These are phyloP conservation scores for Scalopus aquaticus DNA, from an alignment of 2,113 vertebrate species.

Conservation along the genomic window DNA sequence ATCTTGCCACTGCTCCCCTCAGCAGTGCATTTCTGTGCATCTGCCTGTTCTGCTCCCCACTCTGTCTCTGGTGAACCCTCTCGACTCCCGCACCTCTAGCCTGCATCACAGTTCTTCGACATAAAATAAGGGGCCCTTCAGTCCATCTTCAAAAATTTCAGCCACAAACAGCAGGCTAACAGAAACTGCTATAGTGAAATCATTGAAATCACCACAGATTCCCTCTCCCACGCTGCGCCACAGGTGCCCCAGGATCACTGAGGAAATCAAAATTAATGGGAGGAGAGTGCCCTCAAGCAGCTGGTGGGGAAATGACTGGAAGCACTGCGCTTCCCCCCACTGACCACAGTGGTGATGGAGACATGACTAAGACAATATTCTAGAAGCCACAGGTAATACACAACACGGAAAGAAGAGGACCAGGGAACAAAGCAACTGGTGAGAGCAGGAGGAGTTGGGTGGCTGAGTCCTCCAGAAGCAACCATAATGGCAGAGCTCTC, in stretches of 20 bases:
- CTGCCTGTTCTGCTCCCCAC: no score
- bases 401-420: neutral
- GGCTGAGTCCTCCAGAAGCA: neutral
- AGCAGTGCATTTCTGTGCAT: no score
- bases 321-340: neutral
- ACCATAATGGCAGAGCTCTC: neutral
- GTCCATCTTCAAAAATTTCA: neutral
- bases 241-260: neutral
- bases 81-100: no score
- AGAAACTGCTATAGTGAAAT: neutral
- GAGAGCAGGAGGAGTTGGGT: neutral
- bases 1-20: no score
- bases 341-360: neutral
- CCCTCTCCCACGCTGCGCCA: neutral
- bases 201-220: neutral
- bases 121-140: neutral
- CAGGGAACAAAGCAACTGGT: neutral
- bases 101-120: no score
- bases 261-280: neutral
- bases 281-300: neutral
- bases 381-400: neutral
- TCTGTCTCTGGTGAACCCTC: no score
- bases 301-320: neutral
- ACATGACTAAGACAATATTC: neutral
- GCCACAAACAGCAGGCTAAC: neutral